phyloP scores from a whole-genome alignment of 2,797 vertebrate species.

The Rhabdophis nuchalis region DNA sequence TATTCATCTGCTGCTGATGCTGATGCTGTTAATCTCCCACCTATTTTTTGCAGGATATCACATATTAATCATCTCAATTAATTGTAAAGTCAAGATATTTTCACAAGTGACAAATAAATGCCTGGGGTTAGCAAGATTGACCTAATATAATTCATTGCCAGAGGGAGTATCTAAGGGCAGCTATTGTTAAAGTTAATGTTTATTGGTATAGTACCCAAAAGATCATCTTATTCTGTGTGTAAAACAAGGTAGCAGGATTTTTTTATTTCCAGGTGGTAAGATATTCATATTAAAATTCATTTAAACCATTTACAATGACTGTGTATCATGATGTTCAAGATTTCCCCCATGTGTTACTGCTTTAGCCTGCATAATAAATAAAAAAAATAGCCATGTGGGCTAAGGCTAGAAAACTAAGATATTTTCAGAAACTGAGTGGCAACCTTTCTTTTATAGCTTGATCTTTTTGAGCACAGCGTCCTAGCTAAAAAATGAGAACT shows the following conservation, averaged over 20 bases:
- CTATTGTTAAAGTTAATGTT: background rate
- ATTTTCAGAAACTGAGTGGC: background rate
- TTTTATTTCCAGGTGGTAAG: background rate
- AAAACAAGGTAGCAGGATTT: background rate
- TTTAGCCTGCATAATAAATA: background rate
- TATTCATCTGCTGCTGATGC: slow-evolving; percentile 44
- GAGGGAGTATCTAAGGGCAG: background rate
- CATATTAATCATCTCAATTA: slow-evolving; percentile 57
- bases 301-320: background rate
- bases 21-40: slow-evolving; percentile 56
- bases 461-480: background rate
- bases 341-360: background rate
- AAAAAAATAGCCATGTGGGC: background rate
- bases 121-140: background rate
- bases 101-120: slow-evolving; percentile 39
- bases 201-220: background rate
- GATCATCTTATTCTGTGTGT: background rate
- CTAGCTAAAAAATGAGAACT: background rate
- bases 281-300: background rate
- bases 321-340: background rate
- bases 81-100: slow-evolving; percentile 46
- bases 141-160: background rate
- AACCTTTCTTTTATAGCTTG: background rate
- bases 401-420: slow-evolving; percentile 5
- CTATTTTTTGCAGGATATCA: slow-evolving; percentile 58